Base-by-base conservation (phyloP, 2,113 vertebrate genomes). In the Dunckerocampus dactyliophorus region DNA sequence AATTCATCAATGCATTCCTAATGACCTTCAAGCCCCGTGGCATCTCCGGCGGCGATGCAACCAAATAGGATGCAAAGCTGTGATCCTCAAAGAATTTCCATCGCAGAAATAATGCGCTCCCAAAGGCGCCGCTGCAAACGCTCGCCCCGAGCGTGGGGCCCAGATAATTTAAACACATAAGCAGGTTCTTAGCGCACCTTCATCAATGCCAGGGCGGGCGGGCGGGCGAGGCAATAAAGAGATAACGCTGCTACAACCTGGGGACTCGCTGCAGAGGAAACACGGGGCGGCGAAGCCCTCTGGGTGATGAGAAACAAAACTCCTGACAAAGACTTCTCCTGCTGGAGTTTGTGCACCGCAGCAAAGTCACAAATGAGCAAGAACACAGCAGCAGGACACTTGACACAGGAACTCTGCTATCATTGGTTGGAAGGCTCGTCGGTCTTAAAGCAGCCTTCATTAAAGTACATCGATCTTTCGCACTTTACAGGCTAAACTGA, bases 81-180 rank as follows among this genome's bases (percentile, higher is more conserved):
- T 74, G 79, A 87, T 90, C 87, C 91, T 91, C 82, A 91, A 89
- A 91, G 90, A 88, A 85, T 89, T 88, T 84, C 84, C 81, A 89
- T 88, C 82, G 79, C 77, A 84, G 77, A 85, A 89, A 90, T 89
- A 91, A 91, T 87, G 75, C 82, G 54, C 62, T 89, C 89, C 89
- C 88, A 72, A 56, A 75, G 85, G 84, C 85, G 75, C 80, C 43
- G 81, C 82, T 83, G 85, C 78, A 82, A 88, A 88, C 77, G 77
- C 80, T 85, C 75, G 87, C 89, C 88, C 85, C 63, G 24, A 89
- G 89, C 88, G 69, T 82, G 64, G 83, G 84, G 13, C 87, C 59
- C 81, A 84, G 88, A 90, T 91, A 89, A 90, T 91, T 92, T 91
- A 88, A 90, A 90, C 88, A 88, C 88, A 91, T 90, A 91, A 90